phyloP scores from a whole-genome alignment of 2,113 vertebrate genomes.

The Antennarius striatus region DNA sequence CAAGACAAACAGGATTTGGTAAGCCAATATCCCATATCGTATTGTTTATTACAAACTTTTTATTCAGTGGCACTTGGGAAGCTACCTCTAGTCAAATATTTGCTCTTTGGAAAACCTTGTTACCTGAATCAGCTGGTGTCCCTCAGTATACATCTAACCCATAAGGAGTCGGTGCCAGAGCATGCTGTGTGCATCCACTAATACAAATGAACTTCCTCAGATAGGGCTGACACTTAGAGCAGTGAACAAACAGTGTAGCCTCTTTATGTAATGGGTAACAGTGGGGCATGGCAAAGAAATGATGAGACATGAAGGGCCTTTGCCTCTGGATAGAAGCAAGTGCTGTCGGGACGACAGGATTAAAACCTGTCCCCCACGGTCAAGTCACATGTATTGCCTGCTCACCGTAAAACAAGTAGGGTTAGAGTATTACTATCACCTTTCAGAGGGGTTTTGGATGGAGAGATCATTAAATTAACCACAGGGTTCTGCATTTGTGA shows the following conservation, averaged over 20 bases:
- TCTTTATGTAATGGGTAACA: conserved; percentile 79
- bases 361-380: conserved; percentile 72
- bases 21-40: conserved; percentile 43
- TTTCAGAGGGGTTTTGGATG: conserved; percentile 72
- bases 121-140: conserved; percentile 79
- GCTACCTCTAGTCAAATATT: conserved; percentile 70
- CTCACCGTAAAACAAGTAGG: conserved; percentile 68
- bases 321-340: conserved; percentile 60
- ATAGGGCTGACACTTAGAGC: conserved; percentile 71
- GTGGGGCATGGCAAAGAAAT: conserved; percentile 74
- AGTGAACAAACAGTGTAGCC: conserved; percentile 76
- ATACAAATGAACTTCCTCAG: conserved; percentile 80
- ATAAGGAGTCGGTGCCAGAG: conserved; percentile 53
- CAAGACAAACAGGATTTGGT: conserved; percentile 44
- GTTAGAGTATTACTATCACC: conserved; percentile 75
- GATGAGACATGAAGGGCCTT: conserved; percentile 69
- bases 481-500: conserved; percentile 78
- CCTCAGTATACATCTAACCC: conserved; percentile 64
- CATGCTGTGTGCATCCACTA: conserved; percentile 77
- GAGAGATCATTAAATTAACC: conserved; percentile 82
- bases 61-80: conserved; percentile 53
- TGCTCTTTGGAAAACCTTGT: conserved; percentile 79
- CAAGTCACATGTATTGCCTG: conserved; percentile 61
- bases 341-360: conserved; percentile 65
- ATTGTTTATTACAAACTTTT: conserved; percentile 35